Conservation (phyloP, 2,113 vertebrate genomes). For the Zonotrichia leucophrys region DNA sequence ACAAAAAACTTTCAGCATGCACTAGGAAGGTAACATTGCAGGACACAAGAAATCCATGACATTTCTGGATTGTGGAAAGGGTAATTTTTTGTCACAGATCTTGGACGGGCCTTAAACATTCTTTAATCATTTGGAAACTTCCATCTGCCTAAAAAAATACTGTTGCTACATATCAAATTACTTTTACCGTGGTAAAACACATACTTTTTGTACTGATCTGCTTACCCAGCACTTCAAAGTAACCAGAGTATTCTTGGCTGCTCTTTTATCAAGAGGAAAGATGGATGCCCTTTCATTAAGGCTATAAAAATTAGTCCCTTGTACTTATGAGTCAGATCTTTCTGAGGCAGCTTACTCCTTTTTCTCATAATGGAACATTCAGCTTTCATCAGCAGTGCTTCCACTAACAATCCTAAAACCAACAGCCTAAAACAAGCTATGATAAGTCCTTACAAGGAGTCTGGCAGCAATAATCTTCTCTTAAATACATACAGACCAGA, state of each 20-base stretch:
- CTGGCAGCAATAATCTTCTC: background rate
- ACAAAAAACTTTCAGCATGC: background rate
- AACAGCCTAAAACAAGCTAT: background rate
- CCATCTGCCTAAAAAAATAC: background rate
- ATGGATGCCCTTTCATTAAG: background rate
- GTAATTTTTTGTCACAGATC: background rate
- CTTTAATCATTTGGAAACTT: background rate
- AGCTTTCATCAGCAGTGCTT: constrained; percentile 9
- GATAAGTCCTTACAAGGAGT: background rate
- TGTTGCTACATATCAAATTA: background rate
- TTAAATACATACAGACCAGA: background rate
- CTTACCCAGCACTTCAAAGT: background rate
- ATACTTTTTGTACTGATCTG: background rate
- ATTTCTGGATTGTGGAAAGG: background rate
- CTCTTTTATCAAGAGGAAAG: constrained; percentile 10
- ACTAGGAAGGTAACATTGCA: background rate
- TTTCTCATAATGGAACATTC: background rate
- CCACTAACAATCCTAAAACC: background rate
- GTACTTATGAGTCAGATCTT: constrained; percentile 17
- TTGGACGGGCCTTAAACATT: background rate
- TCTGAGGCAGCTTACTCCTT: background rate
- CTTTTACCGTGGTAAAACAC: background rate
- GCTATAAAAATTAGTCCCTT: constrained; percentile 21
- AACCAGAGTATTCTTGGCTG: background rate
- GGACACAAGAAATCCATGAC: background rate